These are phyloP conservation scores for Lingula anatina DNA, from an alignment of 2,888 invertebrate species.

Conservation along the genomic window DNA sequence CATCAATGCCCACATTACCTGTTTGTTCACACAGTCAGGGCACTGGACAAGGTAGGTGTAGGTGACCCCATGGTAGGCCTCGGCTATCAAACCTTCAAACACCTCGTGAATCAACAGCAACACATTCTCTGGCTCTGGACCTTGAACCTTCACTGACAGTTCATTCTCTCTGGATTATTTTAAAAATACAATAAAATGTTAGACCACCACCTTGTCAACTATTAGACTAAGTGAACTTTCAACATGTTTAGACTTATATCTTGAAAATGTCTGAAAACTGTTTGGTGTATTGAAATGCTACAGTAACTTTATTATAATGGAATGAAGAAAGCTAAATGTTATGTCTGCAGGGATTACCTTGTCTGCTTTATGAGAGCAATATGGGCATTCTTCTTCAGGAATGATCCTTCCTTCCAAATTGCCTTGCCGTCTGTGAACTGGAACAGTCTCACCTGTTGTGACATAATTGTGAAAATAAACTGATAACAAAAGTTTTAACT, in stretches of 20 bases:
- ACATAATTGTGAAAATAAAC: conserved; percentile 5
- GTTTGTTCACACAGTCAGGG: conserved; percentile 36
- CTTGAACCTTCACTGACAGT: conserved; percentile 37
- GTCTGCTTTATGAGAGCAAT: conserved; percentile 41
- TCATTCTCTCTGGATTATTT: conserved; percentile 30
- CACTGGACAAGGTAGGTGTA: conserved; percentile 48
- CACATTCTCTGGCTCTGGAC: conserved; percentile 46
- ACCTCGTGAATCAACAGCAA: conserved; percentile 49
- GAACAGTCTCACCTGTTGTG: conserved; percentile 41
- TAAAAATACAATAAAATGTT: too few relatives aligned
- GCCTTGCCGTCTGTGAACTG: conserved; percentile 41
- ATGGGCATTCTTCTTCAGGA: conserved; percentile 47
- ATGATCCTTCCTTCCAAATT: conserved; percentile 50
- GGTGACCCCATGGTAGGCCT: conserved; percentile 47
- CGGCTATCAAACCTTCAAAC: conserved; percentile 43
- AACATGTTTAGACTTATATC: too few relatives aligned
- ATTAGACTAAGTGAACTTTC: too few relatives aligned
- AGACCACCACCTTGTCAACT: too few relatives aligned
- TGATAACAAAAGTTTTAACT: too few relatives aligned
- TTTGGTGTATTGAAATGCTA: not conserved
- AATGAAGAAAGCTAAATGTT: too few relatives aligned
- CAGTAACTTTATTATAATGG: too few relatives aligned
- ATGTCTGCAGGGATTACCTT: too few relatives aligned
- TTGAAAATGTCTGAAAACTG: too few relatives aligned
- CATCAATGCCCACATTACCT: too few relatives aligned